These are phyloP conservation scores for Globia sparganii DNA, from an alignment of 2,888 invertebrate species.

Conservation along the genomic window DNA sequence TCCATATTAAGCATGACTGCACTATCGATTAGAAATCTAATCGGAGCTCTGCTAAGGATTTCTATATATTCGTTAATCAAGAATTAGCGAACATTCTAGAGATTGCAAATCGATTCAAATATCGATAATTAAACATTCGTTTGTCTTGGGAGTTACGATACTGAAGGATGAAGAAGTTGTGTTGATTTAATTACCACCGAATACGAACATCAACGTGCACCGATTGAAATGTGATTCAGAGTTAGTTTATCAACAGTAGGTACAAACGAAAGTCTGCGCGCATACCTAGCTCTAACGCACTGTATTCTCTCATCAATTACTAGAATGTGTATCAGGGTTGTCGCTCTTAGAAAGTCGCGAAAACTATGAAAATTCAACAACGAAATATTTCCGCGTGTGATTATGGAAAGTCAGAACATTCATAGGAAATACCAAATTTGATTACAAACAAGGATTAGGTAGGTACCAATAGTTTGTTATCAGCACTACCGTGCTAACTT, in stretches of 20 bases:
- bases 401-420: constrained; percentile 10
- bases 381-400: constrained; percentile 1
- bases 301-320: constrained; percentile 55
- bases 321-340: constrained; percentile 61
- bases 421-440: constrained; percentile 13
- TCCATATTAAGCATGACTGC: constrained; percentile 39
- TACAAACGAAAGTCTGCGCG: constrained; percentile 59
- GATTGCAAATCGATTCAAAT: constrained; percentile 30
- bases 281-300: constrained; percentile 36
- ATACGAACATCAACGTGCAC: constrained; percentile 33
- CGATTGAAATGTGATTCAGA: constrained; percentile 59
- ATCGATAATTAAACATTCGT: constrained; percentile 40
- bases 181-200: constrained; percentile 60
- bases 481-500: constrained; percentile 56
- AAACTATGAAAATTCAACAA: background rate
- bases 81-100: constrained; percentile 49
- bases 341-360: constrained; percentile 64
- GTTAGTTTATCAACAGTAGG: constrained; percentile 65
- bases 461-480: constrained; percentile 46
- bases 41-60: constrained; percentile 39
- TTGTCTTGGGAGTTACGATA: constrained; percentile 36
- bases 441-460: constrained; percentile 26
- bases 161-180: constrained; percentile 29
- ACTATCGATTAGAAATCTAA: constrained; percentile 55
- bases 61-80: constrained; percentile 21